Conservation (phyloP, 2,797 vertebrate species). For the Acridotheres tristis region DNA sequence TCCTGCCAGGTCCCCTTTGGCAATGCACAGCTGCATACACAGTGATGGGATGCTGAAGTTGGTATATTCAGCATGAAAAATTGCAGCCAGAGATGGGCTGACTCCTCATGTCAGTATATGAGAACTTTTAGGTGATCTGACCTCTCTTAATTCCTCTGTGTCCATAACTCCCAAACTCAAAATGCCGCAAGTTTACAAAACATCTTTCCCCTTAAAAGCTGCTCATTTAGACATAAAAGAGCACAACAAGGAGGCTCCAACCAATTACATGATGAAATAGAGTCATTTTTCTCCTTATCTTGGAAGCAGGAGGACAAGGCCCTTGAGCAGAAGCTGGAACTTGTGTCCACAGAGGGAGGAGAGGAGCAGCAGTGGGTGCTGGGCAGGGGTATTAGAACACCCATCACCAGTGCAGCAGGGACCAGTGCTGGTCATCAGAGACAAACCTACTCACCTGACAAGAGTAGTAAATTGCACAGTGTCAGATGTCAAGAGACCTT, state of each 20-base stretch:
- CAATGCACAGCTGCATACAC: not conserved
- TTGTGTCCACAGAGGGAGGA: not conserved
- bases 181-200: not conserved
- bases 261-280: not conserved
- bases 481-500: slow-evolving; percentile 58
- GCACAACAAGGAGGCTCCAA: not conserved
- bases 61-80: not conserved
- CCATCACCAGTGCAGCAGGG: not conserved
- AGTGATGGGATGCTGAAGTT: not conserved
- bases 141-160: not conserved
- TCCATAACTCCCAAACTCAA: not conserved
- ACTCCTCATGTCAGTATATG: not conserved
- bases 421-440: fast-evolving
- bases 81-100: not conserved
- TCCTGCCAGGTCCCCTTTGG: not conserved
- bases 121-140: not conserved
- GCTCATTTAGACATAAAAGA: not conserved
- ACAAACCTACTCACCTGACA: slow-evolving; percentile 17
- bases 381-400: not conserved
- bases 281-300: not conserved
- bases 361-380: not conserved
- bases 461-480: slow-evolving; percentile 5
- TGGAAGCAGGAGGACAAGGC: not conserved
- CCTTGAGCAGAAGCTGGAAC: fast-evolving
- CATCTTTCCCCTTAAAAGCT: not conserved